phyloP scores from a whole-genome alignment of 2,797 vertebrate species.

The Avahi laniger region DNA sequence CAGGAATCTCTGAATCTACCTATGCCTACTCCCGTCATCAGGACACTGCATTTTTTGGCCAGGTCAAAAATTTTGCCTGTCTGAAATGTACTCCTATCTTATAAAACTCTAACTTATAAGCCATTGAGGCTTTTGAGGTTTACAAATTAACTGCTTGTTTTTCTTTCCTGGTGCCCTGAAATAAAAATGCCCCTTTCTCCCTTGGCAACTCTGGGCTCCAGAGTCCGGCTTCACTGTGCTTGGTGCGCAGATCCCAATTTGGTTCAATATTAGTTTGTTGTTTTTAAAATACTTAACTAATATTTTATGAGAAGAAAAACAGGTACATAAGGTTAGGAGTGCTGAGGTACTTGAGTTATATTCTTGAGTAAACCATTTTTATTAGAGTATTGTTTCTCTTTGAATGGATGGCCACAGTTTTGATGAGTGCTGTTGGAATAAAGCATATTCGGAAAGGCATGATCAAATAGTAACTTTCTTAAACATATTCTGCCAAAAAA shows the following conservation, averaged over 20 bases:
- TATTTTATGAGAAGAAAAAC: neutral
- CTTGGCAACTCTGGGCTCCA: neutral
- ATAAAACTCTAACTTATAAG: neutral
- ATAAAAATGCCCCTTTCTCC: neutral
- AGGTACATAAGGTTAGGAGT: neutral
- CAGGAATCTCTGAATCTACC: too few relatives aligned
- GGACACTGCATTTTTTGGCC: too few relatives aligned
- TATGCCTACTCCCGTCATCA: too few relatives aligned
- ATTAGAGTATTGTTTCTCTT: neutral
- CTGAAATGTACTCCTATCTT: neutral
- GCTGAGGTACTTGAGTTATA: neutral
- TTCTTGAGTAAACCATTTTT: neutral
- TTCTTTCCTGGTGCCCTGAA: neutral
- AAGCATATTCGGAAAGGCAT: neutral
- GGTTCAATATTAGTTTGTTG: neutral
- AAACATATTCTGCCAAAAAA: neutral
- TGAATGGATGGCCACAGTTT: neutral
- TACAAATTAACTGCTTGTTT: neutral
- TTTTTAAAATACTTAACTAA: neutral
- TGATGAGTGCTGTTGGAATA: neutral
- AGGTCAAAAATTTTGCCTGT: neutral
- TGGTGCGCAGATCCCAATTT: neutral
- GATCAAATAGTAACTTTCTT: neutral
- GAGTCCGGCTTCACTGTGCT: neutral
- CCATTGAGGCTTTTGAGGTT: neutral